A percentile compares a stretch with the other conserved stretches of the same genome.
These are phyloP conservation scores for Leptinotarsa defecta DNA, from an alignment of 1,140 invertebrate species.

Conservation along the genomic window DNA sequence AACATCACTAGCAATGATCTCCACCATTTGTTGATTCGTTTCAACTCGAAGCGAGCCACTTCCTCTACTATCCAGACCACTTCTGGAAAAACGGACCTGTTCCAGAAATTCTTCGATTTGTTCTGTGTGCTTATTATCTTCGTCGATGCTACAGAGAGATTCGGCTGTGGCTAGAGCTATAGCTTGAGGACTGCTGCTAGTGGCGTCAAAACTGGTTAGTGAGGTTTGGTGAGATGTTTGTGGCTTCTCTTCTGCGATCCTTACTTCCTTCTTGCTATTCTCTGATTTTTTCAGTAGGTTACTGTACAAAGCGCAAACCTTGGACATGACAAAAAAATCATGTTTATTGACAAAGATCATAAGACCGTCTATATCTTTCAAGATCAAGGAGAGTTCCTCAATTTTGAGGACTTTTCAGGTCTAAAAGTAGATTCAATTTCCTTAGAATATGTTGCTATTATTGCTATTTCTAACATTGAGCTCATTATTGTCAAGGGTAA, in stretches of 20 bases:
- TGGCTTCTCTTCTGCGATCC: constrained; percentile 36
- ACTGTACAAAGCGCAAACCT: constrained; percentile 9
- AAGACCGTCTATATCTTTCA: no score
- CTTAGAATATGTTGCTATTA: no score
- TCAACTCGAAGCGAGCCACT: constrained; percentile 58
- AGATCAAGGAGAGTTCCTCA: no score
- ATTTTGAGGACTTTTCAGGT: no score
- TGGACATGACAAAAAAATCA: background rate
- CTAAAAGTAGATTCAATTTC: no score
- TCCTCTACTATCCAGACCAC: constrained; percentile 52
- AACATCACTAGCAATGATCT: constrained; percentile 62
- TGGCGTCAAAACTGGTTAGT: background rate
- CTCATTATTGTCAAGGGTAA: no score
- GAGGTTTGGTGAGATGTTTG: constrained; percentile 35
- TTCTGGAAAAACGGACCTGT: constrained; percentile 58
- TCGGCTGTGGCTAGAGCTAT: constrained; percentile 68
- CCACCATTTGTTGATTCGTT: constrained; percentile 58
- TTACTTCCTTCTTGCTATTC: constrained; percentile 35
- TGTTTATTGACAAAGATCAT: no score
- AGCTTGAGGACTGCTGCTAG: constrained; percentile 46
- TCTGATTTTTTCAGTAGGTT: constrained; percentile 22
- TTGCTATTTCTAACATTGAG: no score
- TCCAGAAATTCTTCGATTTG: constrained; percentile 67
- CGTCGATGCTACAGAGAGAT: constrained; percentile 76
- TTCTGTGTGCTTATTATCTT: constrained; percentile 73